Evolutionary conservation across 2,888 invertebrate species (phyloP), one percentile per base, ranked within the genome.

Genomic region (Marronus borbonicus): DNA sequence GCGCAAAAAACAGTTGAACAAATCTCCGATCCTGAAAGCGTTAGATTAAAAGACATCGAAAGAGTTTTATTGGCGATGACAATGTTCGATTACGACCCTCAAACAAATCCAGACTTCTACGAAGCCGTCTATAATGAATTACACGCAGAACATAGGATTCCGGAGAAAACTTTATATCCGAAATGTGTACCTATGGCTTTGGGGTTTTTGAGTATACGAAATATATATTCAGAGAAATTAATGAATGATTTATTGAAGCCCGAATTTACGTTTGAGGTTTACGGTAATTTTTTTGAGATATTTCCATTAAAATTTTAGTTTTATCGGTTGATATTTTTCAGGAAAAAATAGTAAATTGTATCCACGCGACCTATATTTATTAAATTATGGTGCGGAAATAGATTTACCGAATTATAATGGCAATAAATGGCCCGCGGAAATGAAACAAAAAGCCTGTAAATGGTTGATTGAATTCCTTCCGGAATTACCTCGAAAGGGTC

Each of bases 11-110:
- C 93, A 24, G 85, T 89, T 8, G 82, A 86, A 2, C 87, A 91
- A 39, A 85, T 94, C 0, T 80, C 89, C 3, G 80, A 85, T 76
- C 49, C 80, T 3, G 79, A 83, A n/a, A 79, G 80, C 52, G 83
- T 87, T 1, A 81, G 85, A 80, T 68, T 95, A 0, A 96, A 96
- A 88, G 96, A 96, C 85, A 88, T 96, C 44, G 96, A 96, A 87
- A 90, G 95, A 82, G 87, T 95, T 8, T 87, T 92, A 2, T 89
- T 93, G 79, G 90, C 91, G 0, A 90, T 92, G 84, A 91, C 91
- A 1, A 90, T 92, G 84, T 93, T 93, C 81, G 91, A 93, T 85
- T 90, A 90, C 76, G 86, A 88, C 78, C 92, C 92, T 14, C 82
- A 89, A 72, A 90, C 89, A 12, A 87, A 89, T 50, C 90, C 92